Evolutionary conservation across 1,140 invertebrate species (phyloP).

Genomic region (Elymnias hypermnestra): DNA sequence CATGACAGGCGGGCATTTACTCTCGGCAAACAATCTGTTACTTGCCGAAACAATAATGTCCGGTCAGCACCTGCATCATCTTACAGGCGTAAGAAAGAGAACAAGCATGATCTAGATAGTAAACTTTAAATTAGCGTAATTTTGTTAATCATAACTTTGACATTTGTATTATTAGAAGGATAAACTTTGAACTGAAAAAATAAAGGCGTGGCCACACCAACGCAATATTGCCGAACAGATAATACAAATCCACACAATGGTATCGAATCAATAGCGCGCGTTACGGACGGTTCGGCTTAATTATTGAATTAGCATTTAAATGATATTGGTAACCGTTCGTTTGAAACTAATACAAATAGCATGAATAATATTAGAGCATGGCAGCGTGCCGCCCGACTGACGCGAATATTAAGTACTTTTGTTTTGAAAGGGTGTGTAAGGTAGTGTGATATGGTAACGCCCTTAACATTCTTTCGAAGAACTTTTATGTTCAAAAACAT

Average conservation of each 20-base stretch:
- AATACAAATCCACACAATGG: constrained; percentile 39
- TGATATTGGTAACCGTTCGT: constrained; percentile 76
- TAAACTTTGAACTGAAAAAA: too few relatives aligned
- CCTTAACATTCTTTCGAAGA: too few relatives aligned
- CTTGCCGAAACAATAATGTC: too few relatives aligned
- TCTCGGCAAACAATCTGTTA: too few relatives aligned
- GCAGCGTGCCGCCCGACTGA: constrained; percentile 33
- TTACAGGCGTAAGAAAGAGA: too few relatives aligned
- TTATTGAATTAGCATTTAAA: constrained; percentile 78
- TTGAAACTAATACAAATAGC: constrained; percentile 77
- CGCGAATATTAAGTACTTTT: constrained; percentile 52
- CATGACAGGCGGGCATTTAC: too few relatives aligned
- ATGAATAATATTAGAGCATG: constrained; percentile 67
- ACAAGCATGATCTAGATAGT: too few relatives aligned
- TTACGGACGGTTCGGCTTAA: constrained; percentile 65
- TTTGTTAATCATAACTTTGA: too few relatives aligned
- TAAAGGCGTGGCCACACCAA: constrained; percentile 8
- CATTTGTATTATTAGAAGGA: too few relatives aligned
- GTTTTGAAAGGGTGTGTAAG: constrained; percentile 23
- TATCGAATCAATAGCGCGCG: constrained; percentile 40
- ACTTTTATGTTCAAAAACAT: too few relatives aligned
- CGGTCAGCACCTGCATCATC: too few relatives aligned
- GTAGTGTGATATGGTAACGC: neutral
- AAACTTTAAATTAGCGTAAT: too few relatives aligned
- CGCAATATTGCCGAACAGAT: constrained; percentile 23